Evolutionary conservation across 2,113 vertebrate genomes (phyloP), one percentile per base, ranked within the genome.

Genomic region (Aptenodytes patagonicus): DNA sequence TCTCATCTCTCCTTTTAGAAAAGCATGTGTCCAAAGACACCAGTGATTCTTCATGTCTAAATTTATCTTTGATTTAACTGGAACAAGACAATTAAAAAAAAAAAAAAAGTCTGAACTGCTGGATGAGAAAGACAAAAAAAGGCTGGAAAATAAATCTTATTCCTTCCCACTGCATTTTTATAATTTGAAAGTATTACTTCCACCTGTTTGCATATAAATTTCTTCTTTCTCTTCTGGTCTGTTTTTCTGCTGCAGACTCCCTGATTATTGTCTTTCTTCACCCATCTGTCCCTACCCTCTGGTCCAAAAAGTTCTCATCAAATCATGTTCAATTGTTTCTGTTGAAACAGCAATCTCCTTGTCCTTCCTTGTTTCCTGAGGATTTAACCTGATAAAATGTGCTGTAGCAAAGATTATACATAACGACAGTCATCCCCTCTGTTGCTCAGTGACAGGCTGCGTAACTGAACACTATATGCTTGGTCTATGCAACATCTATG

Each of bases 341-440:
- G 15, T 85, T 69, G 64, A 72, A 88, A 69, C 58, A 81, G 44
- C 38, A 85, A 34, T 69, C 38, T 90, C 65, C 54, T 77, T 85
- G 21, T 72, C 21, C 38, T 93, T 87, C 34, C 21, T 75, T 40
- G 14, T 85, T 89, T 94, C 44, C 26, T 69, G 18, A 71, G 69
- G 57, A 85, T 89, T 95, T 79, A 93, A 55, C 24, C 29, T 44
- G 40, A 79, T 68, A 79, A 93, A 92, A 82, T 68, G 15, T 64
- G 26, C 10, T 47, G 25, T 22, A 36, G 20, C 31, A 95, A 61
- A 51, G 34, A 62, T 24, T 49, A 32, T 7, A 55, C 4, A 11
- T 21, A 42, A 55, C 0, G 5, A 6, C 11, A 52, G 7, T 73
- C 3, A 0, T 36, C 29, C 44, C 15, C 21, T 91, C 57, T 68